Conservation (phyloP, 2,113 vertebrate genomes). For the Probosciger aterrimus region DNA sequence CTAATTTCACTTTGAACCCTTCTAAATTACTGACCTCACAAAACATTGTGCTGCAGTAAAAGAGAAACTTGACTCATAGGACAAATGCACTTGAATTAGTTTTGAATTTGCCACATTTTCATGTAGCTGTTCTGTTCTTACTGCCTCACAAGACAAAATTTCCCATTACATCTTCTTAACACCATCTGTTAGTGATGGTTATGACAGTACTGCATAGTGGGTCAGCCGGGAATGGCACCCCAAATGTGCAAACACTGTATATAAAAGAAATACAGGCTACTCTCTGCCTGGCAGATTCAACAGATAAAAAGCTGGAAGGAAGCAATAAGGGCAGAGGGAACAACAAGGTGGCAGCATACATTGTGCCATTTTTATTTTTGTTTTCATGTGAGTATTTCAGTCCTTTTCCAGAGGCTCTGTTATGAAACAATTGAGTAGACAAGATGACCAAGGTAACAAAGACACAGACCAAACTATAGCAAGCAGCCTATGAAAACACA, state of each 20-base stretch:
- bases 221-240: neutral
- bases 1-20: neutral
- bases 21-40: neutral
- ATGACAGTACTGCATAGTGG: neutral
- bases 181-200: neutral
- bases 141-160: neutral
- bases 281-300: neutral
- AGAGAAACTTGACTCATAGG: neutral
- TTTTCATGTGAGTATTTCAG: neutral
- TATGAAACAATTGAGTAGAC: slow-evolving; percentile 25
- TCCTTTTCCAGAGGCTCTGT: slow-evolving; percentile 16
- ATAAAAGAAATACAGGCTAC: neutral
- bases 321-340: neutral
- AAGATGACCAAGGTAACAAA: neutral
- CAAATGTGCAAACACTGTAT: neutral
- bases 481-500: slow-evolving; percentile 13
- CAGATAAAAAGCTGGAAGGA: neutral
- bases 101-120: neutral
- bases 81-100: neutral
- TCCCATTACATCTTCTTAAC: neutral
- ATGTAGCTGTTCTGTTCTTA: neutral
- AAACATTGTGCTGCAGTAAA: neutral
- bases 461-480: neutral
- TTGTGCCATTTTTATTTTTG: neutral
- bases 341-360: neutral